These are phyloP conservation scores for Oscheius myriophilus DNA, from an alignment of 2,888 invertebrate species.

Conservation along the genomic window DNA sequence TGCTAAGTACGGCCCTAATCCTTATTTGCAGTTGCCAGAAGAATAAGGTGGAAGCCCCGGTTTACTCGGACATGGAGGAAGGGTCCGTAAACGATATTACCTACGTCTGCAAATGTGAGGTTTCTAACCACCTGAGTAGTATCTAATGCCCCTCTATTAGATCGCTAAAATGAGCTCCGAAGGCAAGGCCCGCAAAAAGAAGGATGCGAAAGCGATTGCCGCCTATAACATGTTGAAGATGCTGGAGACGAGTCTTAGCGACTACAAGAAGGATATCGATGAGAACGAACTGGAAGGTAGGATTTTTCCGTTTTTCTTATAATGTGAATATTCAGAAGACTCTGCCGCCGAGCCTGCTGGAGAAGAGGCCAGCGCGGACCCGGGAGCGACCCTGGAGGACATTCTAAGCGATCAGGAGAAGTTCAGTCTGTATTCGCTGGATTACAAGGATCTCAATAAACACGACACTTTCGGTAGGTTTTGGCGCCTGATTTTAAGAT, in stretches of 20 bases:
- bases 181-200: conserved; percentile 87
- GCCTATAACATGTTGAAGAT: conserved; percentile 84
- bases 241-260: conserved; percentile 30
- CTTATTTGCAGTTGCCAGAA: not conserved
- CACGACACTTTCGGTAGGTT: conserved; percentile 26
- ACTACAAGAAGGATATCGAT: conserved; percentile 23
- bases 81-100: conserved; percentile 91
- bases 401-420: conserved; percentile 36
- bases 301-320: not conserved
- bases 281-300: conserved; percentile 17
- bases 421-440: conserved; percentile 24
- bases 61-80: conserved; percentile 85
- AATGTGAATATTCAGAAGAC: not conserved
- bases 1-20: not conserved
- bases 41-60: conserved; percentile 81
- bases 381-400: conserved; percentile 22
- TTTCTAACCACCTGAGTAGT: too few relatives aligned
- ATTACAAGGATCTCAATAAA: conserved; percentile 25
- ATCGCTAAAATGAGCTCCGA: conserved; percentile 32
- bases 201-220: conserved; percentile 92
- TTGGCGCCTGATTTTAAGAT: too few relatives aligned
- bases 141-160: conserved; percentile 23
- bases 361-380: not conserved
- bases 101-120: conserved; percentile 89
- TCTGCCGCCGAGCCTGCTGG: conserved; percentile 6